phyloP scores from a whole-genome alignment of 2,888 invertebrate genomes.

The Oligia strigilis region DNA sequence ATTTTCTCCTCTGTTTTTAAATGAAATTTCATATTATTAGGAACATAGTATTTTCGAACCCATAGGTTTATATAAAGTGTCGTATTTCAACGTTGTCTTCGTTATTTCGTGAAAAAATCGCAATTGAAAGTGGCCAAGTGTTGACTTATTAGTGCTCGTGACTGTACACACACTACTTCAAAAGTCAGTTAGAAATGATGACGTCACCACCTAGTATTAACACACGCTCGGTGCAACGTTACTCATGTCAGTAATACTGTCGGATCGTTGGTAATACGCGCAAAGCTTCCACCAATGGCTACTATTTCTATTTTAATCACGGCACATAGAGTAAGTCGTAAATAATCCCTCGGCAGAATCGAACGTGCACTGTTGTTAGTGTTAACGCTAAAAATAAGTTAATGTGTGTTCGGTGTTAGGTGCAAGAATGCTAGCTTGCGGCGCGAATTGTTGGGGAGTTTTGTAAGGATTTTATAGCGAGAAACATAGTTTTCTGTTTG shows the following conservation, averaged over 20 bases:
- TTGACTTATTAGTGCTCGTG: too few species aligned
- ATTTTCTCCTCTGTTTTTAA: too few species aligned
- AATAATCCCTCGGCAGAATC: conserved; percentile 81
- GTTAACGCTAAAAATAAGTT: conserved; percentile 72
- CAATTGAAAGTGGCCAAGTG: too few species aligned
- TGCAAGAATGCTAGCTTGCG: conserved; percentile 54
- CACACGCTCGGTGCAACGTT: conserved; percentile 34
- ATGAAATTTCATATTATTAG: too few species aligned
- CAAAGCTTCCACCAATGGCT: conserved; percentile 69
- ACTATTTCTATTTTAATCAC: conserved; percentile 81
- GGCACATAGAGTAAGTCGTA: conserved; percentile 76
- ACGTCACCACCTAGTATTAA: conserved; percentile 30
- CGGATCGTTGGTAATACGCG: conserved; percentile 64
- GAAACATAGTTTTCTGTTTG: not conserved
- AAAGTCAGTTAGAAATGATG: conserved; percentile 1
- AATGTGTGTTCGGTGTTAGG: conserved; percentile 46
- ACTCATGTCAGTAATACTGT: conserved; percentile 48
- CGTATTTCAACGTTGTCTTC: too few species aligned
- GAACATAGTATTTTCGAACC: too few species aligned
- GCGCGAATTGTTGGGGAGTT: conserved; percentile 38
- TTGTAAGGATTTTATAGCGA: conserved; percentile 1
- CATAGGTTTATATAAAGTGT: too few species aligned
- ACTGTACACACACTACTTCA: too few species aligned
- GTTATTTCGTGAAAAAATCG: too few species aligned
- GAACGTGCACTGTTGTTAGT: conserved; percentile 79